Percentiles rank a stretch among this genome's conserved stretches.
Evolutionary conservation across 2,797 vertebrate genomes (phyloP).

Genomic region (Paramormyrops hopkinsi): DNA sequence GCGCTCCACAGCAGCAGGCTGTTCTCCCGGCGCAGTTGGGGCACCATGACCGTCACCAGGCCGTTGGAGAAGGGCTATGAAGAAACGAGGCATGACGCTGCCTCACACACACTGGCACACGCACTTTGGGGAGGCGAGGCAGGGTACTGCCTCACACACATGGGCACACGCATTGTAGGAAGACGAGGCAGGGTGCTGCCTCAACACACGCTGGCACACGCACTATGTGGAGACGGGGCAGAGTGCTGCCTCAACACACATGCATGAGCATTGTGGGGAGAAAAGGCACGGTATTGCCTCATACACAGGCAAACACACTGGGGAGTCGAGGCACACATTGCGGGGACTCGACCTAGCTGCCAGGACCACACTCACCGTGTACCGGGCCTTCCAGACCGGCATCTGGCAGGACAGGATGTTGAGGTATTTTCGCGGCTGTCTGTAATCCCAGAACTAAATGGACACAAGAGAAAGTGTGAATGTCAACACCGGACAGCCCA

Average conservation of each 20-base stretch:
- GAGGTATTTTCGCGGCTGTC: slow-evolving; percentile 93
- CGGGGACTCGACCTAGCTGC: neutral
- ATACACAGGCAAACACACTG: neutral
- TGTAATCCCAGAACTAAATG: slow-evolving; percentile 92
- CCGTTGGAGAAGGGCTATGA: slow-evolving; percentile 86
- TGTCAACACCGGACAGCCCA: neutral
- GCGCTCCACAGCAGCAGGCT: slow-evolving; percentile 90
- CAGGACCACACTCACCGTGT: slow-evolving; percentile 71
- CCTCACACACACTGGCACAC: neutral
- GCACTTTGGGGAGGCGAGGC: neutral
- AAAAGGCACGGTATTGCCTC: neutral
- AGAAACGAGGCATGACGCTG: neutral
- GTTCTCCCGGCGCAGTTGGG: slow-evolving; percentile 89
- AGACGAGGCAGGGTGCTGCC: neutral
- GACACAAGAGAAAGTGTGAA: neutral
- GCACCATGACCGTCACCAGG: slow-evolving; percentile 95
- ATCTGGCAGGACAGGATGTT: slow-evolving; percentile 93
- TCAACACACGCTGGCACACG: neutral
- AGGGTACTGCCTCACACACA: neutral
- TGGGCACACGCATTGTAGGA: neutral
- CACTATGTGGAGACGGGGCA: no score
- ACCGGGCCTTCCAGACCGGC: slow-evolving; percentile 95
- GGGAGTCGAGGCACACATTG: neutral
- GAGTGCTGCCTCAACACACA: no score
- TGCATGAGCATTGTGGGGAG: no score